Base-by-base conservation (phyloP, 2,888 invertebrate genomes). In the Drosophila fungiperda region DNA sequence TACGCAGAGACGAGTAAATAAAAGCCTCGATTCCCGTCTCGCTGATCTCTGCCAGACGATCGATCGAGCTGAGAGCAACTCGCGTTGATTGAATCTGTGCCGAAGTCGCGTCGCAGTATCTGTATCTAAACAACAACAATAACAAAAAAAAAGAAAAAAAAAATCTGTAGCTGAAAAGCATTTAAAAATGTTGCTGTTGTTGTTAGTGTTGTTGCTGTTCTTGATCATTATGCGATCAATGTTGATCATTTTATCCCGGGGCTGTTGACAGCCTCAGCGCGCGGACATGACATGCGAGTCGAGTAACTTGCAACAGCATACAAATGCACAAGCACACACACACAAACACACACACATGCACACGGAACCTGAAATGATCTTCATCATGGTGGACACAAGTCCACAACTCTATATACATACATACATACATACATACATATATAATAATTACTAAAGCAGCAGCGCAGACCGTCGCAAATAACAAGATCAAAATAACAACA, bases 211-310 rank as follows among this genome's bases (percentile, higher is more conserved):
- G 76, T 7, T 64, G 70, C 58, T 71, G 73, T 38, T 70, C 65
- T 57, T 76, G 92, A 90, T 92, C 92, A 92, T 92, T 92, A 92
- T 92, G 91, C 86, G 91, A 92, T 92, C 92, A 92, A 91, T 89
- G 89, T 92, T 92, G 91, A 92, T 92, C 92, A 92, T 92, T 91
- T 92, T 92, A 92, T 92, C 92, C 92, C 85, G 83, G 74, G 92
- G 92, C 91, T 92, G 91, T 91, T 92, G 91, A 92, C 92, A 92
- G 92, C 89, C 92, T 85, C 90, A 91, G 89, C 89, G 91, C 87
- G 87, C 90, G 90, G 89, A 91, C 91, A 91, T 91, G 91, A 91
- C 91, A 91, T 90, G 89, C 89, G 85, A 90, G 82, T 88, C 76
- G 78, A 78, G 71, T 75, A 76, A 78, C 78, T 77, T 74, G 75